phyloP scores from a whole-genome alignment of 2,797 vertebrate species.

The Paguma larvata region DNA sequence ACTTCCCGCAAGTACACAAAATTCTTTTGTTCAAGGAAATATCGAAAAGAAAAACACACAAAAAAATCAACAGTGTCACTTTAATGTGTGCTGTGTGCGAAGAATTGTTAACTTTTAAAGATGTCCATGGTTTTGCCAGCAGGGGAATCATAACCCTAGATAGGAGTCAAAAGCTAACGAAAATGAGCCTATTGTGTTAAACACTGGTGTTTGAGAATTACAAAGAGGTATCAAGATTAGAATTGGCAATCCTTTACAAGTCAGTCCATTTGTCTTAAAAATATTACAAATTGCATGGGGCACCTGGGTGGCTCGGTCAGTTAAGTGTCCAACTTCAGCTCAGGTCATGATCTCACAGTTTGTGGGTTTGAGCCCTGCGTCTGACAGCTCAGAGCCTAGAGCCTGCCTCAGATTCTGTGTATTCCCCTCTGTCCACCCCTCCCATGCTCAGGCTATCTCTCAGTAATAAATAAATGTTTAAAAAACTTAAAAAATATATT shows the following conservation, averaged over 20 bases:
- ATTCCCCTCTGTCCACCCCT: no score
- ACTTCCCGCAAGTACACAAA: background rate
- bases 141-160: background rate
- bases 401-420: no score
- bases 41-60: background rate
- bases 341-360: no score
- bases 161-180: constrained; percentile 15
- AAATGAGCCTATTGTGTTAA: background rate
- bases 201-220: background rate
- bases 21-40: background rate
- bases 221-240: background rate
- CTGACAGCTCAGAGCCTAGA: no score
- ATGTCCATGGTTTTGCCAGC: background rate
- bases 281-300: background rate
- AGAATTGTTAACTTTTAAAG: background rate
- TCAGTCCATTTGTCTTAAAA: background rate
- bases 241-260: background rate
- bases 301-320: no score
- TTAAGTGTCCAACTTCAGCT: no score
- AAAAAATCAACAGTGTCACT: background rate
- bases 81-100: background rate
- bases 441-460: no score
- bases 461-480: no score
- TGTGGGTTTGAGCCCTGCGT: no score
- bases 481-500: background rate